Base-by-base conservation (phyloP, 2,888 invertebrate species). In the Drosophila mayaguana region DNA sequence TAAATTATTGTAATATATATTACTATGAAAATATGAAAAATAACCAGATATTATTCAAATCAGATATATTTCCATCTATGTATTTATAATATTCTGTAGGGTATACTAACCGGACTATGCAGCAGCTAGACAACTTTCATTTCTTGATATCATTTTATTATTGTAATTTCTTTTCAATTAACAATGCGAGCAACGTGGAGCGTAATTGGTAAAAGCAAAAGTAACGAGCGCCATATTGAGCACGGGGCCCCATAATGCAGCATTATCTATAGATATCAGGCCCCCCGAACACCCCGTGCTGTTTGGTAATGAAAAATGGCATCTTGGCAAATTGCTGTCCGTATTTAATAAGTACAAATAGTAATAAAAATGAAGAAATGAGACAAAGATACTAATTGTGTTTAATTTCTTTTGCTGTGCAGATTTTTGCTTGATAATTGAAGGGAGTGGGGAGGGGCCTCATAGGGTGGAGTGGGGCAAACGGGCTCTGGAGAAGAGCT, bases 81-180 rank as follows among this genome's bases (percentile, higher is more conserved):
- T 25, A 11, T 4, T n/a, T 14, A 8, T 1, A 56, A 43, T 16
- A 20, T 20, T 5, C 18, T 54, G 11, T 25, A 11, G 62, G 34
- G 71, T 51, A 40, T 50, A 20, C 20, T 16, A 8, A 34, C 18
- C 38, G 20, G 32, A 63, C 20, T 51, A 1, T 14, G 9, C 18
- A 4, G 34, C 36, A 32, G 22, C 6, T 28, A 36, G 6, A 53
- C 45, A 63, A 59, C 76, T 76, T 76, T 76, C 80, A 65, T 80
- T 80, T 77, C 56, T 48, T 18, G 18, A 63, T 61, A 56, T 73
- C 65, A 61, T 42, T 64, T 80, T 64, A 80, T 66, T 63, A 65
- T 53, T 64, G 76, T 89, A 86, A 86, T 86, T 88, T 86, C 78
- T 78, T 86, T 89, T 86, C 88, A 86, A 88, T 86, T 89, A 86